Percentiles rank a stretch among this genome's conserved stretches.
These are phyloP conservation scores for Coturnix japonica DNA, from an alignment of 2,113 vertebrate genomes.

Conservation along the genomic window DNA sequence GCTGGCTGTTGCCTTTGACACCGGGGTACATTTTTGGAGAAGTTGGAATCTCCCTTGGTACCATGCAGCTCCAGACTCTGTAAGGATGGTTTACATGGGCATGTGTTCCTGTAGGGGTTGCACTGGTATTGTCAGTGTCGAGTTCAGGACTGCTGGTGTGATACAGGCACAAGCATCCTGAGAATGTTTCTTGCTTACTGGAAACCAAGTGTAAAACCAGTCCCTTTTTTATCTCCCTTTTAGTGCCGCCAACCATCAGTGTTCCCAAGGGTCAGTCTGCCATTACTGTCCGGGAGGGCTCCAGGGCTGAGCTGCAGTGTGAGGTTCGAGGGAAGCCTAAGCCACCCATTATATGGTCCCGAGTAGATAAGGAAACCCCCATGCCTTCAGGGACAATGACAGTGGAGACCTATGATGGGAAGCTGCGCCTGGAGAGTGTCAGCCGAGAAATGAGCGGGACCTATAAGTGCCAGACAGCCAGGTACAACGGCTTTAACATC, in stretches of 20 bases:
- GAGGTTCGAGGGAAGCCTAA: slow-evolving; percentile 92
- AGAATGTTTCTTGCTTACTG: background rate
- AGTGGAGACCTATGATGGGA: slow-evolving; percentile 88
- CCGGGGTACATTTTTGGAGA: background rate
- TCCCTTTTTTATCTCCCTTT: background rate
- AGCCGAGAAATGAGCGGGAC: slow-evolving; percentile 90
- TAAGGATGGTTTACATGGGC: background rate
- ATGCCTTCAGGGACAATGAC: slow-evolving; percentile 85
- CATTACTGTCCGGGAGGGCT: slow-evolving; percentile 89
- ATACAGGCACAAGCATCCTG: background rate
- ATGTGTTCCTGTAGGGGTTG: background rate
- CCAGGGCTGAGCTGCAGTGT: slow-evolving; percentile 87
- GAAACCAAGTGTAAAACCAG: background rate
- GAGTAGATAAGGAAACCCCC: slow-evolving; percentile 89
- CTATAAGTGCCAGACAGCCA: slow-evolving; percentile 95
- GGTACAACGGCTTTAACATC: slow-evolving; percentile 97
- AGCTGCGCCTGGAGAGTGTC: slow-evolving; percentile 85
- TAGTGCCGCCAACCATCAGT: slow-evolving; percentile 91
- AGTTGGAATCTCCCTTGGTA: background rate
- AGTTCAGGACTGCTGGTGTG: background rate
- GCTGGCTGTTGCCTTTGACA: background rate
- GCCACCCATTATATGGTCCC: slow-evolving; percentile 93
- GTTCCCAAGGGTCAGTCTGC: slow-evolving; percentile 86
- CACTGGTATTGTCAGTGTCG: too few relatives aligned
- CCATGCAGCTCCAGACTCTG: background rate